These are phyloP conservation scores for Crocallis elinguaria DNA, from an alignment of 2,888 invertebrate genomes.

Conservation along the genomic window DNA sequence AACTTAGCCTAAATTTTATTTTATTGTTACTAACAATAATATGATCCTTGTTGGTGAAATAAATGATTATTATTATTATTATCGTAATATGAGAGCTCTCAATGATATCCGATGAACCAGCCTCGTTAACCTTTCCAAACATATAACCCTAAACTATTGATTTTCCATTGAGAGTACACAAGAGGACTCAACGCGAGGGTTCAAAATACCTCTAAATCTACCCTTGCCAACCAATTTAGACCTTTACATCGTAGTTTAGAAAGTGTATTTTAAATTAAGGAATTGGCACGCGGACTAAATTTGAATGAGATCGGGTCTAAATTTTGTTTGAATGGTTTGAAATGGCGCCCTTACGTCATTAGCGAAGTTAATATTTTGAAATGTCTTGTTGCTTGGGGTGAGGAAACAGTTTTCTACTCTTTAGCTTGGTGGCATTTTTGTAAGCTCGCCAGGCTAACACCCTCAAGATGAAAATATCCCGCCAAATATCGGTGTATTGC, in stretches of 20 bases:
- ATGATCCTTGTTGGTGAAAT: too few species aligned
- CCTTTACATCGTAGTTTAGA: background rate
- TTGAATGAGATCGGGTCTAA: constrained; percentile 56
- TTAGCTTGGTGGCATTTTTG: background rate
- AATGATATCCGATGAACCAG: constrained; percentile 13
- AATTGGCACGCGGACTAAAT: constrained; percentile 34
- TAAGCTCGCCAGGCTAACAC: too few species aligned
- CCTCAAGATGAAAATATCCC: too few species aligned
- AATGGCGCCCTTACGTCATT: constrained; percentile 33
- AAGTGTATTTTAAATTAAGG: background rate
- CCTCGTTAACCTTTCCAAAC: constrained; percentile 31
- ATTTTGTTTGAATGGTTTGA: constrained; percentile 49
- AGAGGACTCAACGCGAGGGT: constrained; percentile 22
- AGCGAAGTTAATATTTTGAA: constrained; percentile 25
- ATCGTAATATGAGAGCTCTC: too few species aligned
- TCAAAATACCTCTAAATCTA: background rate
- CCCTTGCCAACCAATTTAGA: constrained; percentile 1
- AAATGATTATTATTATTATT: too few species aligned
- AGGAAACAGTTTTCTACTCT: background rate
- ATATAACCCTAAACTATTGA: constrained; percentile 32
- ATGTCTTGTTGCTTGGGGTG: constrained; percentile 17
- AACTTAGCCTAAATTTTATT: too few species aligned
- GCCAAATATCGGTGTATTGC: too few species aligned
- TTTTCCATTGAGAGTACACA: constrained; percentile 21
- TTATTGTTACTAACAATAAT: too few species aligned